phyloP scores from a whole-genome alignment of 1,140 invertebrate species.

The Harpegnathos saltator region DNA sequence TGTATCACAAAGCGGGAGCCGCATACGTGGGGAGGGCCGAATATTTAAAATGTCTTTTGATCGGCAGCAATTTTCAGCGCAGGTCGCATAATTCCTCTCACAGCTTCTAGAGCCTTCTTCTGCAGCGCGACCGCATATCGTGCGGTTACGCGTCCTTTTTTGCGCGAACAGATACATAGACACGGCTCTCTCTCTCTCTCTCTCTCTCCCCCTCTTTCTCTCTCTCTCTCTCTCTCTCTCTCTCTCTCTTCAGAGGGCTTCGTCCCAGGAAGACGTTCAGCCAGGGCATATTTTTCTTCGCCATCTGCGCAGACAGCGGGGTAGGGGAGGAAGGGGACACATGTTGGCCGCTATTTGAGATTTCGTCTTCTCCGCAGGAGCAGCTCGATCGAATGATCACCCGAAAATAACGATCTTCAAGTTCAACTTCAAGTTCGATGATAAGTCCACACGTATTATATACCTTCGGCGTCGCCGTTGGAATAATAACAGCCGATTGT shows the following conservation, averaged over 20 bases:
- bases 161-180: slow-evolving; percentile 79
- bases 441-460: no score
- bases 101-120: slow-evolving; percentile 62
- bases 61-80: neutral
- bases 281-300: slow-evolving; percentile 64
- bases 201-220: no score
- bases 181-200: slow-evolving; percentile 70
- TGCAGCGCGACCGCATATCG: slow-evolving; percentile 58
- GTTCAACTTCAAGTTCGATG: neutral
- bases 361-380: neutral
- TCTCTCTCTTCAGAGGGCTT: slow-evolving; percentile 77
- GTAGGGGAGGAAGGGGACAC: no score
- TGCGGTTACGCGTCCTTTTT: slow-evolving; percentile 80
- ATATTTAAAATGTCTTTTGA: slow-evolving; percentile 12
- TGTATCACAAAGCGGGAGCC: neutral
- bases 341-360: slow-evolving; percentile 29
- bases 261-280: slow-evolving; percentile 70
- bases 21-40: neutral
- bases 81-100: slow-evolving; percentile 74
- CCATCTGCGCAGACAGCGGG: slow-evolving; percentile 55
- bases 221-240: slow-evolving; percentile 77
- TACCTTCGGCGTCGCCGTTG: neutral
- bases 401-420: neutral
- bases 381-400: slow-evolving; percentile 1
- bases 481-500: neutral